A percentile compares a stretch with the other conserved stretches of the same genome.
Conservation (phyloP, 2,113 vertebrate species). For the Esox niger region DNA sequence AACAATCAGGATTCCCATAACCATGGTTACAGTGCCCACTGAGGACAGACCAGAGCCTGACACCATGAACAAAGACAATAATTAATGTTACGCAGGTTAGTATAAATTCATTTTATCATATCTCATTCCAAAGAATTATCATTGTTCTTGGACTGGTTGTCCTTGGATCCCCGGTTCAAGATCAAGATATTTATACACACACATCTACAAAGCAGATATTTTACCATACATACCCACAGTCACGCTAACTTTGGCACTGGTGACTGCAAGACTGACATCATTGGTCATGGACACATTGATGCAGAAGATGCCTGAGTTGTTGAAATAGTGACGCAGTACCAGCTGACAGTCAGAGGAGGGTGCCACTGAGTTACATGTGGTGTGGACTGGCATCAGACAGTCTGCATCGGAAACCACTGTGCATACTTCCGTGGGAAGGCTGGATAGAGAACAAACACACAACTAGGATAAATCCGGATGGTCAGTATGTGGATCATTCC, state of each 20-base stretch:
- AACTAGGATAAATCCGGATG: too few relatives aligned
- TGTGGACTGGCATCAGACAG: conserved; percentile 75
- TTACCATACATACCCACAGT: conserved; percentile 58
- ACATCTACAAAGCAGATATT: background rate
- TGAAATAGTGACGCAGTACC: conserved; percentile 83
- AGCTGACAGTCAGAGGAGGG: conserved; percentile 80
- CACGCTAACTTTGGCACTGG: conserved; percentile 81
- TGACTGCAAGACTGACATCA: conserved; percentile 79
- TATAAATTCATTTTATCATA: background rate
- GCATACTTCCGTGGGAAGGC: conserved; percentile 85
- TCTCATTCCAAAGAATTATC: background rate
- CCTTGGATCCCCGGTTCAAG: background rate
- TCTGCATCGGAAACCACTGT: conserved; percentile 82
- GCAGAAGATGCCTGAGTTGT: conserved; percentile 84
- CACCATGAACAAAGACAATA: background rate
- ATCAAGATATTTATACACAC: too few relatives aligned
- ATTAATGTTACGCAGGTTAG: background rate
- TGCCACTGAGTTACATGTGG: conserved; percentile 74
- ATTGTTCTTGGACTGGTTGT: background rate
- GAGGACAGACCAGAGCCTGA: conserved; percentile 60
- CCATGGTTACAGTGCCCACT: conserved; percentile 56
- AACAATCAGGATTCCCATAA: conserved; percentile 69
- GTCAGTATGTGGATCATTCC: background rate
- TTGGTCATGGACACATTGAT: conserved; percentile 90
- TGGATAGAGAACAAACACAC: conserved; percentile 31